These are phyloP conservation scores for Pollachius pollachius DNA, from an alignment of 2,113 vertebrate genomes.

Conservation along the genomic window DNA sequence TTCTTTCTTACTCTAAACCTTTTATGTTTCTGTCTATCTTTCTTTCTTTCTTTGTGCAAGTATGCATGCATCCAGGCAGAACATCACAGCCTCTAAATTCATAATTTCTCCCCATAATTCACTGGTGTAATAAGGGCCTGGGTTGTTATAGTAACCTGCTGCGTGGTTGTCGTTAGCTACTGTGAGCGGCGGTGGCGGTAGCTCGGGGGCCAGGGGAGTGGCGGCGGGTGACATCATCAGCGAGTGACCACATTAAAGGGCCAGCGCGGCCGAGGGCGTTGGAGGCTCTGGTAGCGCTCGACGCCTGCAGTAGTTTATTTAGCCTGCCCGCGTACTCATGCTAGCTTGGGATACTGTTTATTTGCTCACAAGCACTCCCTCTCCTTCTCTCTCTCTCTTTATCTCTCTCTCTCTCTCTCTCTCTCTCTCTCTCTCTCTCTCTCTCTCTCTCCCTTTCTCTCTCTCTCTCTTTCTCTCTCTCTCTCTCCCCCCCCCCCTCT, in stretches of 20 bases:
- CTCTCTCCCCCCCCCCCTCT: constrained; percentile 53
- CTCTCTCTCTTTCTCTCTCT: constrained; percentile 10
- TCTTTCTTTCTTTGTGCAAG: no score
- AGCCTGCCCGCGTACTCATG: constrained; percentile 36
- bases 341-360: constrained; percentile 40
- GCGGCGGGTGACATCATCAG: constrained; percentile 57
- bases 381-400: not conserved
- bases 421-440: not conserved
- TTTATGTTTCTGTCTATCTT: no score
- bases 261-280: constrained; percentile 47
- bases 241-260: constrained; percentile 60
- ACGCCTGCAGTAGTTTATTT: constrained; percentile 58
- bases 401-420: not conserved
- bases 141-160: no score
- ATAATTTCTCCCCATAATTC: no score
- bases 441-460: not conserved
- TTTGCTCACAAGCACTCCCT: constrained; percentile 37
- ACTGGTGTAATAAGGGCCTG: no score
- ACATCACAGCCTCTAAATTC: no score
- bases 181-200: not conserved
- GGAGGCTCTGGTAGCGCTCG: constrained; percentile 49
- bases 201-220: constrained; percentile 9
- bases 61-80: no score
- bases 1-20: no score
- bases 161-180: not conserved